phyloP scores from a whole-genome alignment of 2,797 vertebrate species.

The Acridotheres tristis region DNA sequence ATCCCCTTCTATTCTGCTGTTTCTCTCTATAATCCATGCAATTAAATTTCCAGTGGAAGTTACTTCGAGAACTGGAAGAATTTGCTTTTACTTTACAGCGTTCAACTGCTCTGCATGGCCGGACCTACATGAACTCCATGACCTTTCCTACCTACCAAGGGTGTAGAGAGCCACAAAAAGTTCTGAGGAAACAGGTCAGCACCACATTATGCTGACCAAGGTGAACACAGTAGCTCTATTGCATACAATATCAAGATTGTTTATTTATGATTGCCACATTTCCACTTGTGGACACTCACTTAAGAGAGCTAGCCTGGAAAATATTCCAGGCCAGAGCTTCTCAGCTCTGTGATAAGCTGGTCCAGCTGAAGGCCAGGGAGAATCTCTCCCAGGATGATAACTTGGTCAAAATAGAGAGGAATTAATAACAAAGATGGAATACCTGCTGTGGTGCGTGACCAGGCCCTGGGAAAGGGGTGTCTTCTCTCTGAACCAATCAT shows the following conservation, averaged over 20 bases:
- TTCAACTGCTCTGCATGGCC: fast-evolving
- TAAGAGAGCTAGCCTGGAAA: too few species aligned
- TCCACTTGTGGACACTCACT: neutral
- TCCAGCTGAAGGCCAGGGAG: too few species aligned
- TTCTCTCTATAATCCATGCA: neutral
- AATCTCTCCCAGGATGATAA: too few species aligned
- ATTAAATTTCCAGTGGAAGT: neutral
- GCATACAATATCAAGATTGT: neutral
- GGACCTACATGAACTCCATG: neutral
- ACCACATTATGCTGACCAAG: neutral
- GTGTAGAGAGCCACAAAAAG: neutral
- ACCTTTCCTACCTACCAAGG: neutral
- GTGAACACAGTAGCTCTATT: neutral
- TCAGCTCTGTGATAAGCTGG: too few species aligned
- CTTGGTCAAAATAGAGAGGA: too few species aligned
- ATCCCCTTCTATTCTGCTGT: neutral
- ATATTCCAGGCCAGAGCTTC: too few species aligned
- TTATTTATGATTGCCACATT: neutral
- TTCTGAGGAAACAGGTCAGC: neutral
- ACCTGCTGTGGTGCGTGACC: too few species aligned
- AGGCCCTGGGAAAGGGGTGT: too few species aligned
- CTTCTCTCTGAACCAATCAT: too few species aligned
- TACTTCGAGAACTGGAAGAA: neutral
- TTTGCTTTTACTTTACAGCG: neutral
- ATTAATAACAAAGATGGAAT: too few species aligned